Percentiles rank a stretch among this genome's conserved stretches.
Evolutionary conservation across 2,888 invertebrate genomes (phyloP).

Genomic region (Cataglyphis cursor): DNA sequence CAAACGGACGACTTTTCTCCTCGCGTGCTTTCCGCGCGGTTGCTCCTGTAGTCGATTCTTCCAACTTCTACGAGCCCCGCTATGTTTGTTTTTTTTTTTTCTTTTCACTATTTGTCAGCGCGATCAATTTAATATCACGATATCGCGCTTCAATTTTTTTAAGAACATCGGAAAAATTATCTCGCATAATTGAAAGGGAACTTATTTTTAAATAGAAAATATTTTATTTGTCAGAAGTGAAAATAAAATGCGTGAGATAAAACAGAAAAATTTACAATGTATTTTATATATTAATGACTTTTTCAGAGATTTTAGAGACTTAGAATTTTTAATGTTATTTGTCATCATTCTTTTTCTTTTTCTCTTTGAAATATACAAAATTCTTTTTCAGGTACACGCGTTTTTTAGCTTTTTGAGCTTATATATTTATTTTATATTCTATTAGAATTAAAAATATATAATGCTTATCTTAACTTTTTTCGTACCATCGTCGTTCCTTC

Average conservation of each 20-base stretch:
- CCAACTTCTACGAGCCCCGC: conserved; percentile 59
- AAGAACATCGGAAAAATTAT: background rate
- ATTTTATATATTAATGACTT: background rate
- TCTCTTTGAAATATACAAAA: background rate
- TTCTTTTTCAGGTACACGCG: background rate
- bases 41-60: conserved; percentile 37
- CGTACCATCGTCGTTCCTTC: background rate
- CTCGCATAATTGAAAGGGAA: background rate
- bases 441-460: background rate
- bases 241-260: background rate
- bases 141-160: background rate
- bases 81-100: conserved; percentile 57
- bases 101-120: conserved; percentile 32
- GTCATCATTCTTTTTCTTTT: background rate
- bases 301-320: too few relatives aligned
- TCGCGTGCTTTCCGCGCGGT: conserved; percentile 32
- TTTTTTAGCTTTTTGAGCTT: background rate
- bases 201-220: background rate
- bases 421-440: background rate
- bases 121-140: background rate
- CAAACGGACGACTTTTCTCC: conserved; percentile 37
- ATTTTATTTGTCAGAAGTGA: background rate
- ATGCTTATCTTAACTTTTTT: background rate
- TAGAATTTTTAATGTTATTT: background rate
- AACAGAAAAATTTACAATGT: background rate